phyloP scores from a whole-genome alignment of 1,140 invertebrate genomes.

The Tetranychus urticae region DNA sequence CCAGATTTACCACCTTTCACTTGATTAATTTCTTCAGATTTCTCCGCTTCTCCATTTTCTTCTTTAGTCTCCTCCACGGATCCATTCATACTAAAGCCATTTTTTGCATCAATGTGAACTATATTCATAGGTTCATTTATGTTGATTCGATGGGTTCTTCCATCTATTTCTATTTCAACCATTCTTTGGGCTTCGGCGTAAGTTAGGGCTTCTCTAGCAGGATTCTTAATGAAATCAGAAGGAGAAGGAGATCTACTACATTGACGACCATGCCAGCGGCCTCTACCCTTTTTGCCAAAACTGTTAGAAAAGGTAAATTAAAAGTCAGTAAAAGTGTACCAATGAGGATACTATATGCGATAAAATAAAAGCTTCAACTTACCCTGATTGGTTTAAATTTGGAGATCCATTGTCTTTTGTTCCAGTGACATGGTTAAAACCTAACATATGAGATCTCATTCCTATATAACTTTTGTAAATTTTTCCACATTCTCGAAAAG shows the following conservation, averaged over 20 bases:
- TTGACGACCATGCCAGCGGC: constrained; percentile 4
- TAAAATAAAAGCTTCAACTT: not conserved
- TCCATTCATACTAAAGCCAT: not conserved
- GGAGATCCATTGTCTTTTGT: not conserved
- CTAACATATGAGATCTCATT: constrained; percentile 46
- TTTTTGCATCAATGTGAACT: constrained; percentile 7
- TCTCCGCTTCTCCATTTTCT: not conserved
- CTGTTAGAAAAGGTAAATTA: not conserved
- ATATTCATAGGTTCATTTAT: constrained; percentile 26
- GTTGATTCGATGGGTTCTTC: constrained; percentile 29
- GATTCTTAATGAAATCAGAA: constrained; percentile 10
- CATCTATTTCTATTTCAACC: constrained; percentile 56
- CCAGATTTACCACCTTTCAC: not conserved
- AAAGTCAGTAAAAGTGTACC: too few species aligned
- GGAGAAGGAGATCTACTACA: constrained; percentile 13
- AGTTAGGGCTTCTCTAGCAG: constrained; percentile 27
- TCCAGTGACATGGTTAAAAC: not conserved
- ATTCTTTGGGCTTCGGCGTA: constrained; percentile 54
- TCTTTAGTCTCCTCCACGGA: not conserved
- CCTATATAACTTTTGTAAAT: constrained; percentile 61
- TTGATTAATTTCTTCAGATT: not conserved
- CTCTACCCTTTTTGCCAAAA: not conserved
- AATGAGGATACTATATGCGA: too few species aligned
- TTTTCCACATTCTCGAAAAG: constrained; percentile 51
- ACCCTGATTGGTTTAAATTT: not conserved